Base-by-base conservation (phyloP, 2,113 vertebrate genomes). In the Thymallus thymallus region DNA sequence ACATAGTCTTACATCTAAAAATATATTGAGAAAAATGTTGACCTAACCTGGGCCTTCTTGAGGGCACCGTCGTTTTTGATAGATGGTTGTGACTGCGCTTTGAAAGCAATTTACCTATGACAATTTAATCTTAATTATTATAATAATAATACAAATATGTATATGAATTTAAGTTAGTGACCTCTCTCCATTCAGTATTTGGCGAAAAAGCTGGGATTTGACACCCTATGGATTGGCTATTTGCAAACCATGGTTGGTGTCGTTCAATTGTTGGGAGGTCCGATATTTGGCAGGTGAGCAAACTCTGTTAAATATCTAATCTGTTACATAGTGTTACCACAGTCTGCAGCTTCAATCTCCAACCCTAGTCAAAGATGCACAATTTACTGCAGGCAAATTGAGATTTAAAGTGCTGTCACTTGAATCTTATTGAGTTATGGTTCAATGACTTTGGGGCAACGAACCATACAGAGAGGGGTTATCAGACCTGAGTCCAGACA, bases 211-310 rank as follows among this genome's bases (percentile, higher is more conserved):
- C 93, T 99, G 4, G 96, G 95, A 72, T 93, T 99, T 77, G 95
- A 98, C 84, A 92, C 94, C 0, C 80, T 97, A 22, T 91, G 92
- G 82, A 95, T 97, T 61, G 96, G 98, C 63, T 97, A 97, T 86
- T 91, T 97, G 30, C 97, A 99, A 88, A 99, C 96, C 2, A 79
- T 32, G 70, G 96, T 97, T 0, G 98, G 96, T 7, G 65, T 96
- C 5, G 88, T 96, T 3, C 96, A 98, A 83, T 94, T 99, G 0
- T 10, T 96, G 7, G 96, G 96, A 10, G 94, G 96, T 13, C 96
- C 97, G 0, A 16, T 99, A 80, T 99, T 96, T 45, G 98, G 98
- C 87, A 96, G 98, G 98, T 96, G 88, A 82, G 86, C n/a, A 13
- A 14, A 69, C 10, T 20, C 60, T 16, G 18, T 60, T 5, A 51